Evolutionary conservation across 2,888 invertebrate species (phyloP), one percentile per base, ranked within the genome.

Genomic region (Eristalis arbustorum): DNA sequence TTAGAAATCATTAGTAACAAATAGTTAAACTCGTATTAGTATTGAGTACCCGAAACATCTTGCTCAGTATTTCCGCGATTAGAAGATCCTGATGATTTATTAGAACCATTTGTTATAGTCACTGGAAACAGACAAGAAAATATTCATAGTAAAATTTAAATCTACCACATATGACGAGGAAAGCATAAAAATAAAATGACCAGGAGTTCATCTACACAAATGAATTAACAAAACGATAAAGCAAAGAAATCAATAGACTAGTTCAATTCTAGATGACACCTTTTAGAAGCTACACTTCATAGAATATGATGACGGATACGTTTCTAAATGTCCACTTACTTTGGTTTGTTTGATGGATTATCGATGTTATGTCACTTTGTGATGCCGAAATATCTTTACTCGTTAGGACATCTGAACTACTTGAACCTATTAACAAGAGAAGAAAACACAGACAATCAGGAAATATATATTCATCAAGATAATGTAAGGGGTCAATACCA

Each of bases 351-450:
- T 93, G 93, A 89, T 93, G 93, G 89, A 93, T 93, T 84, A 93
- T 93, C 89, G 93, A 93, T 89, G 93, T 93, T 80, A 93, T 92
- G 89, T 93, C 93, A 90, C 93, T 92, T 90, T 93, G 92, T 88
- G 93, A 93, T 88, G 93, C 93, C 71, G 93, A 92, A 89, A 93
- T 93, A 89, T 93, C 93, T 91, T 93, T 93, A 89, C 92, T 93
- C 88, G 93, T 93, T 78, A 93, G 90, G 64, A 93, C 93, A 89
- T 93, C 93, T 63, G 93, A 93, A 87, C 93, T 92, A 89, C 93
- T 92, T 79, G 93, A 93, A 40, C 93, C 93, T 88, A 69, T 22
- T 75, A 82, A 67, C 49, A n/a, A 64, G 31, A 25, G 68, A 57
- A 56, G 14, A 74, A 68, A 28, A 66, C 34, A 57, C n/a, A 57